Conservation (phyloP, 92 coral and sea anemone species). For the Desmophyllum pertusum region DNA sequence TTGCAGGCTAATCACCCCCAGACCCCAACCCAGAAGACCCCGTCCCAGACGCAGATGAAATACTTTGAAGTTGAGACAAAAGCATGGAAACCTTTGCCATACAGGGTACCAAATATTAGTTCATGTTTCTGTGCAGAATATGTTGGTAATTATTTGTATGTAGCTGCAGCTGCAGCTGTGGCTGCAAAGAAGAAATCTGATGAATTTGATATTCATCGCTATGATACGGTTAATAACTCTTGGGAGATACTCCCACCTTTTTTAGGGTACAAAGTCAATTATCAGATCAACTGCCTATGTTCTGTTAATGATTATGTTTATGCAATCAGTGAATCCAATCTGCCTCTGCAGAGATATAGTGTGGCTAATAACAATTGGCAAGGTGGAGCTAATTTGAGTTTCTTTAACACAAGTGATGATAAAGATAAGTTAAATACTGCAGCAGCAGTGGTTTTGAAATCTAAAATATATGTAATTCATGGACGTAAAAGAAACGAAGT, state of each 20-base stretch:
- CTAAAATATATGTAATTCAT: not conserved
- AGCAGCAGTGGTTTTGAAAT: slow-evolving; percentile 1
- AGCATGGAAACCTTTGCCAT: slow-evolving; percentile 17
- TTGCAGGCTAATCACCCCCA: too few relatives aligned
- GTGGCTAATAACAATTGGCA: slow-evolving; percentile 9
- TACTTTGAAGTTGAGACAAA: slow-evolving; percentile 7
- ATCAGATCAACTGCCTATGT: not conserved
- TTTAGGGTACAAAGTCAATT: rapidly evolving
- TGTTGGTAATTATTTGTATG: slow-evolving; percentile 16
- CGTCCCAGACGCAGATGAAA: not conserved
- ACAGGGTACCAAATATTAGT: not conserved
- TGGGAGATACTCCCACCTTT: not conserved
- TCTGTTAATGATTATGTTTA: not conserved
- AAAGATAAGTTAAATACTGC: not conserved
- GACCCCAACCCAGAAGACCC: too few relatives aligned
- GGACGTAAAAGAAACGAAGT: not conserved
- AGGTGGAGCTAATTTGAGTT: not conserved
- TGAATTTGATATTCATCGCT: not conserved
- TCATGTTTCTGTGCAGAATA: slow-evolving; percentile 4
- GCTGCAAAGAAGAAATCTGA: not conserved
- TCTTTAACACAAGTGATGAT: not conserved
- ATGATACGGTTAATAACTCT: not conserved
- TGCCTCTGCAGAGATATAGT: not conserved
- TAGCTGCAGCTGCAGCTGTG: too few relatives aligned
- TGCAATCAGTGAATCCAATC: not conserved